Base-by-base conservation (phyloP, 2,888 invertebrate genomes). In the Ceramica pisi region DNA sequence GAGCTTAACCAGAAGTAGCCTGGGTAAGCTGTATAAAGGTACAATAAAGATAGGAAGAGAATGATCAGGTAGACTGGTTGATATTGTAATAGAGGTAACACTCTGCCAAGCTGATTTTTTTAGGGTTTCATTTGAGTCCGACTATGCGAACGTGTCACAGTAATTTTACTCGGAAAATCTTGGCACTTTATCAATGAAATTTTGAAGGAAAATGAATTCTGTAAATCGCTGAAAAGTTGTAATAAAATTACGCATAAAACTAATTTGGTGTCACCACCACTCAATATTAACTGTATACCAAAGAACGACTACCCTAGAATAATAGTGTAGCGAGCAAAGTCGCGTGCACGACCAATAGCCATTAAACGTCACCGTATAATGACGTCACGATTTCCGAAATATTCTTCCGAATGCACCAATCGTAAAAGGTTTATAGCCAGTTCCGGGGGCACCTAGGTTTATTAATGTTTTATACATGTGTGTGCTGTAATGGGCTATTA, bases 351-450 rank as follows among this genome's bases (percentile, higher is more conserved):
- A 72, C 66, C 76, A 69, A 85, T 78, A 83, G 71, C 75, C 87
- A 88, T 89, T 92, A 91, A 92, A 92, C 89, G 89, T 86, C 87
- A 87, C 77, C 70, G 79, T 31, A 89, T 90, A 92, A 92, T 92
- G 91, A 92, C 91, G 90, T 92, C 92, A 92, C 92, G 89, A 86
- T 89, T 89, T 89, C 92, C 91, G 91, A 91, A 93, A 92, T 91
- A 92, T 93, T 94, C 93, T 94, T 95, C 94, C 93, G 94, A 92
- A 94, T 94, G 93, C 94, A 89, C 90, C 84, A 78, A 80, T 94
- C 94, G 94, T 95, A 95, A 95, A 95, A 91, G 87, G 91, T 95
- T 95, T 95, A 95, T 92, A 92, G 91, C 81, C 86, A 38, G 82
- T 87, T 88, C 86, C 86, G 85, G 82, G 67, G 59, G 78, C 74